Base-by-base conservation (phyloP, 2,888 invertebrate species). In the Chesias legatella region DNA sequence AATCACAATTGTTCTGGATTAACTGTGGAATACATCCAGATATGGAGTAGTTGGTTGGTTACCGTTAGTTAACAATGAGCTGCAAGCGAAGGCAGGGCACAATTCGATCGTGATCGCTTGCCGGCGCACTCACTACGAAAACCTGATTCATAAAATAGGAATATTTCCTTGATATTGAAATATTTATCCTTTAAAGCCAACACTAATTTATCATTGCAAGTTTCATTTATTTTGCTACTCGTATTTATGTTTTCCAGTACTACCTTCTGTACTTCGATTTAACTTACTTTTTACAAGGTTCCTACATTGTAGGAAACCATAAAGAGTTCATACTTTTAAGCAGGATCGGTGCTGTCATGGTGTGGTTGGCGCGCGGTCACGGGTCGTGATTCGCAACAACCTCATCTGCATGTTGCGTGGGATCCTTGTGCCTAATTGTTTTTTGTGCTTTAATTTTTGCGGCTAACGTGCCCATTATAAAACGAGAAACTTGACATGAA, bases 381-480 rank as follows among this genome's bases (percentile, higher is more conserved):
- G 57, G 54, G 46, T 51, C 57, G 41, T 30, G 23, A 49, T 36
- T 40, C 41, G 29, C 43, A 13, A 27, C 42, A 48, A 45, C 48
- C 50, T 51, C 52, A 52, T 53, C 52, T 48, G 50, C 53, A 56
- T 53, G 48, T 48, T 50, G 40, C 48, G 52, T 50, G 55, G 48
- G 51, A 52, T 44, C 51, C 43, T 46, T 48, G 44, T 46, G 24
- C 26, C 36, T 40, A 51, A 52, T 52, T 50, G 46, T 55, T 40
- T 43, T 39, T 24, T 22, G 22, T 22, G 22, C 4, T 22, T 5
- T 7, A 22, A 22, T 39, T 48, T 52, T 45, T 48, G 52, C 52
- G 51, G 51, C 51, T 48, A n/a, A 48, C 33, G 31, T 28, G 3
- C 3, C 13, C 5, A 3, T 17, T 17, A 17, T 17, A 17, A 3